These are phyloP conservation scores for Drosophila carrolli DNA, from an alignment of 1,140 invertebrate species.

Conservation along the genomic window DNA sequence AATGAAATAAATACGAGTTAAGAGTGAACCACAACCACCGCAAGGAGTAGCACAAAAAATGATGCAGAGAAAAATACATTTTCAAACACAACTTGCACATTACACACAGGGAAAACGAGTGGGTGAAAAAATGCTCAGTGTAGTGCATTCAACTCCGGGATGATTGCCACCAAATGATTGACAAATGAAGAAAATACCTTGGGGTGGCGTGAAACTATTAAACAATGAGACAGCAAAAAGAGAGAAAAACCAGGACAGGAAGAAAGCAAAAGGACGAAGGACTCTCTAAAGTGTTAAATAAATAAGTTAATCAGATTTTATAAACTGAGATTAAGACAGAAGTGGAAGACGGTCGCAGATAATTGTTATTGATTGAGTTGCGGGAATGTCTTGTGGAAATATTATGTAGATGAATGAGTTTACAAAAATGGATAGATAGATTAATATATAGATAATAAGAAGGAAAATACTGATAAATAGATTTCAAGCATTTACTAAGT, in stretches of 20 bases:
- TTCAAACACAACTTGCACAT: slow-evolving; percentile 14
- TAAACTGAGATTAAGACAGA: slow-evolving; percentile 6
- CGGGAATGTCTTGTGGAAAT: not conserved
- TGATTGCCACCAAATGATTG: slow-evolving; percentile 49
- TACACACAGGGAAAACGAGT: not conserved
- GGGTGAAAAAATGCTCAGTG: not conserved
- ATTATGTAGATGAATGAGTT: not conserved
- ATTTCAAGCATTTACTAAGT: too few species aligned
- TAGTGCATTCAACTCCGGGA: slow-evolving; percentile 32
- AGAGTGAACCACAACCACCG: not conserved
- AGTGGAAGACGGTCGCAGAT: not conserved
- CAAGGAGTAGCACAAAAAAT: not conserved
- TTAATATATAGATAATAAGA: too few species aligned
- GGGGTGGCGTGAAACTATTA: slow-evolving; percentile 57
- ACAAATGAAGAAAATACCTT: slow-evolving; percentile 60
- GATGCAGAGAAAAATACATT: not conserved
- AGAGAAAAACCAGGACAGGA: not conserved
- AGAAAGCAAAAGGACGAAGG: not conserved
- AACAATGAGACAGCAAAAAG: slow-evolving; percentile 33
- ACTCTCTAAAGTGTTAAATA: slow-evolving; percentile 12
- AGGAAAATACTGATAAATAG: too few species aligned
- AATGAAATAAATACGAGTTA: not conserved
- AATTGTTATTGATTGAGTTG: slow-evolving; percentile 21
- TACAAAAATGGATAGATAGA: not conserved
- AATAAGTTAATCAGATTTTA: slow-evolving; percentile 45